Conservation (phyloP, 2,888 invertebrate species). For the Schizaphis graminum region DNA sequence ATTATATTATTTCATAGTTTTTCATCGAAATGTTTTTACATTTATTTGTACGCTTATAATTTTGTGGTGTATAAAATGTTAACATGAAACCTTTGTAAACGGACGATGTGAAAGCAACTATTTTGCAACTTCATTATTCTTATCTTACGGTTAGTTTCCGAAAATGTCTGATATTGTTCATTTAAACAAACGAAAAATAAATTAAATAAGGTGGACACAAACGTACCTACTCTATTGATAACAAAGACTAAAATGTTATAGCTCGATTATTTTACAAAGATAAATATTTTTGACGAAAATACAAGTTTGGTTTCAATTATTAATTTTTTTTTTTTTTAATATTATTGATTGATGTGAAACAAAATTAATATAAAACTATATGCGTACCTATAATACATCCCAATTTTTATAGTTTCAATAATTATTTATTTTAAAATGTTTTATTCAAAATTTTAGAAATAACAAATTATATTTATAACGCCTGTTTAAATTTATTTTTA, state of each 20-base stretch:
- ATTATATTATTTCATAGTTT: neutral
- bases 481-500: constrained; percentile 13
- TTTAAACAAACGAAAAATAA: neutral
- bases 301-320: neutral
- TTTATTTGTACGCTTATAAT: neutral
- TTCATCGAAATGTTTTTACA: neutral
- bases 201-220: neutral
- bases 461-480: constrained; percentile 24
- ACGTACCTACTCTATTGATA: neutral
- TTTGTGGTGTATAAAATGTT: neutral
- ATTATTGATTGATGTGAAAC: neutral
- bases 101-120: neutral
- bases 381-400: neutral
- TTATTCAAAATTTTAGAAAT: neutral
- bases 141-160: neutral
- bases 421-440: neutral
- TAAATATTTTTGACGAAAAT: neutral
- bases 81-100: neutral
- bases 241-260: neutral
- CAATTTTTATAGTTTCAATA: neutral
- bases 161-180: neutral
- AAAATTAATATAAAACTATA: neutral
- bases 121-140: neutral
- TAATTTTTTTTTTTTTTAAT: neutral
- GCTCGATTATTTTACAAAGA: neutral